Percentiles rank a stretch among this genome's conserved stretches.
These are phyloP conservation scores for Galendromus occidentalis DNA, from an alignment of 1,140 invertebrate species.

Conservation along the genomic window DNA sequence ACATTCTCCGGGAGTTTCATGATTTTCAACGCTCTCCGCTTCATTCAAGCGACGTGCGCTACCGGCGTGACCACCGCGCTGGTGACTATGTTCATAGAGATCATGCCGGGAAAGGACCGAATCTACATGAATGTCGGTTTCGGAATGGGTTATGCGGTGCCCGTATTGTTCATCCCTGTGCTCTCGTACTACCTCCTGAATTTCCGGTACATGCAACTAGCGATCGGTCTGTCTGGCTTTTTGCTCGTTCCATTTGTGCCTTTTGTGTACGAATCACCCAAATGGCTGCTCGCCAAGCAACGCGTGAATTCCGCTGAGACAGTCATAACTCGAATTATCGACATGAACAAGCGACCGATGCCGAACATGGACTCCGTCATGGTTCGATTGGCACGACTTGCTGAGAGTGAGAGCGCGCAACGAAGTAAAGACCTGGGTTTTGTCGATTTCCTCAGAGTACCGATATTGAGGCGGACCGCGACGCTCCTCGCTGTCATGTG, in stretches of 20 bases:
- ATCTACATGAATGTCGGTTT: slow-evolving; percentile 9
- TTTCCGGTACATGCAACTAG: not conserved
- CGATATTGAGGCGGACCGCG: not conserved
- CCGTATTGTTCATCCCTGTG: not conserved
- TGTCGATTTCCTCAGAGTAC: not conserved
- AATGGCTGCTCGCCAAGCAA: slow-evolving; percentile 6
- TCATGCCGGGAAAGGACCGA: not conserved
- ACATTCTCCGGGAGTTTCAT: not conserved
- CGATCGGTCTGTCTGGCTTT: not conserved
- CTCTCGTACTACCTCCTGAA: slow-evolving; percentile 7
- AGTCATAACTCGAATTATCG: not conserved
- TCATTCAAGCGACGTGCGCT: not conserved
- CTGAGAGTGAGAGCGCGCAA: not conserved
- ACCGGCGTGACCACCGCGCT: not conserved
- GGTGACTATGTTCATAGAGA: not conserved
- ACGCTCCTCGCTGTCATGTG: not conserved
- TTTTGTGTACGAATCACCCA: not conserved
- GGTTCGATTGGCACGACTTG: not conserved
- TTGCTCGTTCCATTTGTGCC: not conserved
- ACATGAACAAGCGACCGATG: not conserved
- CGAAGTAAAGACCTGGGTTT: not conserved
- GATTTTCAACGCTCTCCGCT: not conserved
- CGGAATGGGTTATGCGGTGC: not conserved
- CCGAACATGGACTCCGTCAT: not conserved
- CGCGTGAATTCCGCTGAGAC: not conserved